A percentile compares a stretch with the other conserved stretches of the same genome.
phyloP scores from a whole-genome alignment of 2,888 invertebrate species.

The Flabesymbios commensalis region DNA sequence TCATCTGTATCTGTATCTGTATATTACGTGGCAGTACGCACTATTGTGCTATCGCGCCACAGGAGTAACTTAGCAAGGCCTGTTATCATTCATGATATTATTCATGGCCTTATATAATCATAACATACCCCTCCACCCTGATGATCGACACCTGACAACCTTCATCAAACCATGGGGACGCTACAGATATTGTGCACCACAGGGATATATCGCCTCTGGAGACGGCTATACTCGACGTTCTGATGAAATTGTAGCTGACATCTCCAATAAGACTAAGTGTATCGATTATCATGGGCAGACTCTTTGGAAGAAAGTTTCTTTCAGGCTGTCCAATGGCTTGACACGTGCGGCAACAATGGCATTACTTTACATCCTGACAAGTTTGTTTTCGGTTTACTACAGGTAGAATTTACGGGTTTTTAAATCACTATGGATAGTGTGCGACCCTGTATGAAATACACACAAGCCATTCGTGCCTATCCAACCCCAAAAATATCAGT shows the following conservation, averaged over 20 bases:
- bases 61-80: too few species aligned
- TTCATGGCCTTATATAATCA: too few species aligned
- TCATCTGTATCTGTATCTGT: too few species aligned
- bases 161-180: conserved; percentile 37
- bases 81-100: too few species aligned
- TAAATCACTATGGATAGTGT: conserved; percentile 33
- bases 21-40: too few species aligned
- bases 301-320: conserved; percentile 33
- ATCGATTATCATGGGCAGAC: conserved; percentile 35
- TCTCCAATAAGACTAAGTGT: conserved; percentile 42
- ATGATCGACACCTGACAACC: conserved; percentile 25
- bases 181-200: conserved; percentile 30
- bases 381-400: conserved; percentile 34
- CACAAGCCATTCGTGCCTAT: conserved; percentile 35
- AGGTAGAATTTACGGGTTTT: conserved; percentile 40
- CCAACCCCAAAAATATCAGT: conserved; percentile 34
- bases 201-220: conserved; percentile 27
- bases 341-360: conserved; percentile 27
- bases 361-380: conserved; percentile 41
- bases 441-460: conserved; percentile 31
- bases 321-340: conserved; percentile 35
- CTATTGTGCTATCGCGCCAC: too few species aligned
- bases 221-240: conserved; percentile 11
- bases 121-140: conserved; percentile 1
- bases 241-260: conserved; percentile 40